A percentile compares a stretch with the other conserved stretches of the same genome.
These are phyloP conservation scores for Sarcophaga variegata DNA, from an alignment of 2,888 invertebrate species.

Conservation along the genomic window DNA sequence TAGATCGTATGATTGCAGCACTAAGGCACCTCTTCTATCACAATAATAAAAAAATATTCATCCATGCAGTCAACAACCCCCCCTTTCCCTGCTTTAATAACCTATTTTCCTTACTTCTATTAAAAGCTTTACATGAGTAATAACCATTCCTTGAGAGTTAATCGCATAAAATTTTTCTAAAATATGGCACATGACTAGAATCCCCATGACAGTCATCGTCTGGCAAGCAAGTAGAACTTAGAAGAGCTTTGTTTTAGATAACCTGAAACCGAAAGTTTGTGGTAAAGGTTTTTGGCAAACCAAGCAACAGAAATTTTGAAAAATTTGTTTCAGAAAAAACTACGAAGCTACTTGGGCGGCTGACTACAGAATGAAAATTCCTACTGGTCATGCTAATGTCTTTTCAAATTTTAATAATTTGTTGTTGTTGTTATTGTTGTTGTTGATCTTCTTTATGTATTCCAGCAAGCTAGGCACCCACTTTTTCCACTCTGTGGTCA, in stretches of 20 bases:
- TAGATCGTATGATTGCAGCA: too few species aligned
- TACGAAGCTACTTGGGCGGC: not conserved
- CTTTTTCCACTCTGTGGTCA: constrained; percentile 52
- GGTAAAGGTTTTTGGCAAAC: not conserved
- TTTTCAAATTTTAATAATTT: not conserved
- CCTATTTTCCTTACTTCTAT: not conserved
- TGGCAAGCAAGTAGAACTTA: too few species aligned
- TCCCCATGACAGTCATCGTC: not conserved
- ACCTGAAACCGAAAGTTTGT: too few species aligned
- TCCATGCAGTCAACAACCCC: not conserved
- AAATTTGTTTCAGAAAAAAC: not conserved
- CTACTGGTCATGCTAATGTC: not conserved
- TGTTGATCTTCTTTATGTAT: not conserved
- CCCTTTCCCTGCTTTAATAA: not conserved
- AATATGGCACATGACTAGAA: not conserved
- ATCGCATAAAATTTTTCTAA: not conserved
- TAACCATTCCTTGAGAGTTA: not conserved
- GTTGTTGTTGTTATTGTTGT: not conserved
- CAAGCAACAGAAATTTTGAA: not conserved
- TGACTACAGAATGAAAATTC: not conserved
- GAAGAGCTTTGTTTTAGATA: too few species aligned
- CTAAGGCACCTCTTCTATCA: too few species aligned
- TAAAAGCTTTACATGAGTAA: not conserved
- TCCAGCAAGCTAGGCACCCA: constrained; percentile 40
- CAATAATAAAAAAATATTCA: not conserved